Evolutionary conservation across 2,888 invertebrate genomes (phyloP).

Genomic region (Terebella lapidaria): DNA sequence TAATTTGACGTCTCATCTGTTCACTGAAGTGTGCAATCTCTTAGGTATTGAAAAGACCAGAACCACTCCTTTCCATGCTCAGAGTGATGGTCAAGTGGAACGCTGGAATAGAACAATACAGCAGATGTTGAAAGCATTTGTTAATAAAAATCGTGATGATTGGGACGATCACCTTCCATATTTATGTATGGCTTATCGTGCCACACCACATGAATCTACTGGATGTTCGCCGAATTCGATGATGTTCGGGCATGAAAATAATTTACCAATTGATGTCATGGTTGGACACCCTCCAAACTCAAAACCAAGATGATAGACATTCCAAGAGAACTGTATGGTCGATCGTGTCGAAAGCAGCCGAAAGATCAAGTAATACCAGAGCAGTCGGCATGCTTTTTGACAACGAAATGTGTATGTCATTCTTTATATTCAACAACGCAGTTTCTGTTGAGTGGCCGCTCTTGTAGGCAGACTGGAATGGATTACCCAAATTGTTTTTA

Average conservation of each 20-base stretch:
- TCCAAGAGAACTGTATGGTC: no score
- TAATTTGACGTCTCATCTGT: conserved; percentile 24
- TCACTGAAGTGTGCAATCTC: conserved; percentile 18
- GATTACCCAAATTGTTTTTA: no score
- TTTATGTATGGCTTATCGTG: conserved; percentile 21
- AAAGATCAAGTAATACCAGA: no score
- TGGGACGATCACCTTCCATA: conserved; percentile 26
- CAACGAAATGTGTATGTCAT: neutral
- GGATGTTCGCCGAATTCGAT: conserved; percentile 19
- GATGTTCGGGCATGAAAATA: conserved; percentile 21
- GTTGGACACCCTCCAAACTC: neutral
- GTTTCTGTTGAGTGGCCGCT: no score
- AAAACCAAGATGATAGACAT: no score
- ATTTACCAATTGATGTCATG: conserved; percentile 23
- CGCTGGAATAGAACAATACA: conserved; percentile 22
- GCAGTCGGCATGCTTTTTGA: neutral
- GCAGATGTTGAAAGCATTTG: conserved; percentile 16
- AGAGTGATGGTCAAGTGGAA: conserved; percentile 24
- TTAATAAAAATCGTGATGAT: conserved; percentile 15
- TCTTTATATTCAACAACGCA: no score
- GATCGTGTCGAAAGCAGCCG: no score
- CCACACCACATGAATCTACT: conserved; percentile 19
- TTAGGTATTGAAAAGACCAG: conserved; percentile 23
- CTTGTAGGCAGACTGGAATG: no score
- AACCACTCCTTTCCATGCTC: conserved; percentile 22